Conservation (phyloP, 2,888 invertebrate species). For the Athalia rosae region DNA sequence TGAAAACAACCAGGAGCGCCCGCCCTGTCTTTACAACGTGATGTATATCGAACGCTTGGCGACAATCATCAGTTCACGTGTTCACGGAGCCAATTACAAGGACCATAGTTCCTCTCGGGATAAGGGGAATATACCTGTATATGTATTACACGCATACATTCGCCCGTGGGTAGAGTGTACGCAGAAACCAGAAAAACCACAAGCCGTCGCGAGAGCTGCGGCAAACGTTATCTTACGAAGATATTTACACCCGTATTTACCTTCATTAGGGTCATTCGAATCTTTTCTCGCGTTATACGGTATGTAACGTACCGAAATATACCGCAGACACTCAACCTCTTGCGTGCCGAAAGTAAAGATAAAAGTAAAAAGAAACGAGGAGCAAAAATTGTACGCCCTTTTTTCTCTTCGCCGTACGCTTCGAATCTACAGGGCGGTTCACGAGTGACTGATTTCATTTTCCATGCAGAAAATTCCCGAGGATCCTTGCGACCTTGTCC, state of each 20-base stretch:
- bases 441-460: no score
- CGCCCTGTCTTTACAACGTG: slow-evolving; percentile 54
- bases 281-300: neutral
- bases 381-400: no score
- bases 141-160: slow-evolving; percentile 18
- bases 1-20: neutral
- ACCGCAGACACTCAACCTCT: neutral
- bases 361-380: no score
- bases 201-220: slow-evolving; percentile 21
- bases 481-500: no score
- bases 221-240: slow-evolving; percentile 1
- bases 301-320: neutral
- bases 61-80: slow-evolving; percentile 64
- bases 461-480: no score
- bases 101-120: neutral
- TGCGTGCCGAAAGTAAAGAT: neutral
- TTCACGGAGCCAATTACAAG: slow-evolving; percentile 43
- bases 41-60: slow-evolving; percentile 67
- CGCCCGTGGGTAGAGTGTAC: slow-evolving; percentile 22
- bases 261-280: slow-evolving; percentile 28
- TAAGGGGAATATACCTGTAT: no score
- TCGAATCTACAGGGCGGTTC: no score
- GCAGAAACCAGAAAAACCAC: neutral
- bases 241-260: slow-evolving; percentile 38
- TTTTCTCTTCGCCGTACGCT: no score